phyloP scores from a whole-genome alignment of 2,888 invertebrate species.

The Orthosia cruda region DNA sequence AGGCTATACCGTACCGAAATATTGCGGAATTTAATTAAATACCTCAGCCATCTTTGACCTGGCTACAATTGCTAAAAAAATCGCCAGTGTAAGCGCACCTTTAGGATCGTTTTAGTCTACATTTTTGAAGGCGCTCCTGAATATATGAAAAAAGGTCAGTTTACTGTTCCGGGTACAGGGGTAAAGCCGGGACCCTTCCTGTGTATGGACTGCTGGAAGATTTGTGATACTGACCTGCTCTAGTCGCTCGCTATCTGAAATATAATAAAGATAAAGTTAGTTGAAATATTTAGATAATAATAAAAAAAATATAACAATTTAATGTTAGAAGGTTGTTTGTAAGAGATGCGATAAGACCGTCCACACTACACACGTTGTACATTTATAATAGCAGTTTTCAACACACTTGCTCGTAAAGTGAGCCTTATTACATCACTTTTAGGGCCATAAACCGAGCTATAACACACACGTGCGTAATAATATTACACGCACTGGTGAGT shows the following conservation, averaged over 20 bases:
- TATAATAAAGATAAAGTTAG: conserved; percentile 34
- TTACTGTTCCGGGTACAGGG: conserved; percentile 34
- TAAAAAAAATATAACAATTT: too few relatives aligned
- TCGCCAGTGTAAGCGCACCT: conserved; percentile 3
- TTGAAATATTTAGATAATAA: background rate
- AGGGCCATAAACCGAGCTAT: too few relatives aligned
- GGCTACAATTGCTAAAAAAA: background rate
- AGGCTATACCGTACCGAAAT: too few relatives aligned
- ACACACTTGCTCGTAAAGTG: too few relatives aligned
- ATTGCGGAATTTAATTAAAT: too few relatives aligned
- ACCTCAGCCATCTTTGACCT: background rate
- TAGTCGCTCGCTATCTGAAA: conserved; percentile 53
- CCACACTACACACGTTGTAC: too few relatives aligned
- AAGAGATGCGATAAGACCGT: too few relatives aligned
- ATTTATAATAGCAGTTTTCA: too few relatives aligned
- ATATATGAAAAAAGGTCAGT: conserved; percentile 62
- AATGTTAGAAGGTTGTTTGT: too few relatives aligned
- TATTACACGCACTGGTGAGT: too few relatives aligned
- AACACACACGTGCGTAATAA: too few relatives aligned
- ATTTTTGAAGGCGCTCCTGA: conserved; percentile 63
- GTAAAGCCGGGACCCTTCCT: conserved; percentile 55
- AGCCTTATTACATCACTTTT: too few relatives aligned
- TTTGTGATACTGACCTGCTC: conserved; percentile 57
- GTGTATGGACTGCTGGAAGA: conserved; percentile 29
- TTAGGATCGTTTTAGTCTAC: conserved; percentile 51